Percentiles rank a stretch among this genome's conserved stretches.
phyloP scores from a whole-genome alignment of 2,797 vertebrate species.

The Numenius phaeopus region DNA sequence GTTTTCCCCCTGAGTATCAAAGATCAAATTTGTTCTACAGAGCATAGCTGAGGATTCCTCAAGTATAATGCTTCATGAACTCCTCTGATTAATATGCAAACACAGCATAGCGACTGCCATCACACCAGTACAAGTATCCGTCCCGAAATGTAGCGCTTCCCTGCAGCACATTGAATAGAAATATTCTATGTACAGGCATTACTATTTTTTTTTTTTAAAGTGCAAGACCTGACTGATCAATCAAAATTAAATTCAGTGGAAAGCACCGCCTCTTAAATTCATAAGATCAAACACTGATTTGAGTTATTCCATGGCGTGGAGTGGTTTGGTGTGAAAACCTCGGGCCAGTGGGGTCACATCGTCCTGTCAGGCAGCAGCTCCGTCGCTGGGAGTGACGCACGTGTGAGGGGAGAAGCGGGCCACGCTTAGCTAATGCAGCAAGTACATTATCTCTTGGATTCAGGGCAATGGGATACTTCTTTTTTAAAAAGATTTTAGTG shows the following conservation, averaged over 20 bases:
- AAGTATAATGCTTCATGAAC: slow-evolving; percentile 13
- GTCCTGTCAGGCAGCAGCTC: not conserved
- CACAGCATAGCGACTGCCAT: not conserved
- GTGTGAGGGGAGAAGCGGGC: not conserved
- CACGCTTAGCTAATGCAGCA: not conserved
- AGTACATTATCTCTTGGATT: not conserved
- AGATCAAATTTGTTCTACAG: slow-evolving; percentile 38
- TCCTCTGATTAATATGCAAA: slow-evolving; percentile 43
- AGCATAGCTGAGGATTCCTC: slow-evolving; percentile 9
- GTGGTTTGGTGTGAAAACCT: not conserved
- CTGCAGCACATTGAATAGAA: not conserved
- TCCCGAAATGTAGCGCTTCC: not conserved
- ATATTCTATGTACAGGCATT: not conserved
- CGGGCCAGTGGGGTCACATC: not conserved
- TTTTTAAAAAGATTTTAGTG: not conserved
- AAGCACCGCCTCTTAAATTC: not conserved
- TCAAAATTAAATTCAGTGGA: not conserved
- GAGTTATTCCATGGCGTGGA: not conserved
- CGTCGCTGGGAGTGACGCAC: not conserved
- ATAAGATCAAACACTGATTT: not conserved
- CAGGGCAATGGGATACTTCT: not conserved
- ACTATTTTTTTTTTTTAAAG: not conserved
- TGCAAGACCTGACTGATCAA: not conserved
- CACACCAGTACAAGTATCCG: not conserved
- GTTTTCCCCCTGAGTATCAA: slow-evolving; percentile 17